phyloP scores from a whole-genome alignment of 2,888 invertebrate genomes.

The Heliothis peltigera region DNA sequence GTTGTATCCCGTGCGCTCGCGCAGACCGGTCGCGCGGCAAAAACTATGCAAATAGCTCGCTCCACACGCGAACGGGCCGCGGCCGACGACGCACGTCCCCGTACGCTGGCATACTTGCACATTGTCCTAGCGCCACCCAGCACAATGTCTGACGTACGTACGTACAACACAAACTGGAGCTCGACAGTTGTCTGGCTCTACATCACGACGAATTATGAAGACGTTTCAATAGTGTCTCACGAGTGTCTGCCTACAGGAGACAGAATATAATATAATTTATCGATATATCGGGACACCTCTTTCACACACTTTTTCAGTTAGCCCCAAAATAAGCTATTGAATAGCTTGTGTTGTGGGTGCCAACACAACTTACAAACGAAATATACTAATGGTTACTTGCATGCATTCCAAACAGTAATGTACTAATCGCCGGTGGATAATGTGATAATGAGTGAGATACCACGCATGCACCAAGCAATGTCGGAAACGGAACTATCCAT shows the following conservation, averaged over 20 bases:
- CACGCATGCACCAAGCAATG: neutral
- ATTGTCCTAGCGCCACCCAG: conserved; percentile 12
- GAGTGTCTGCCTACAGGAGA: no score
- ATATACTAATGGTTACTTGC: conserved; percentile 22
- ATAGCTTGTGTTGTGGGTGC: no score
- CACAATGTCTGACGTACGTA: conserved; percentile 4
- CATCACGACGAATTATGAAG: conserved; percentile 2
- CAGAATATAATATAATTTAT: no score
- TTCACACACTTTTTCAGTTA: no score
- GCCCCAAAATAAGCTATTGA: no score
- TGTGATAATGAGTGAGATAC: neutral
- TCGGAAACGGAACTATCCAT: neutral
- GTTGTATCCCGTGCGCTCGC: conserved; percentile 27
- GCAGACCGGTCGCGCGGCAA: conserved; percentile 56
- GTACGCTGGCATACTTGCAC: neutral
- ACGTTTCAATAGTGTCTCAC: no score
- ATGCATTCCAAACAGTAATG: conserved; percentile 18
- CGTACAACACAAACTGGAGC: no score
- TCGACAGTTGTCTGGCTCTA: neutral
- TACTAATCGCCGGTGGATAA: neutral
- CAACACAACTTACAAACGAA: no score
- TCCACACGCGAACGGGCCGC: conserved; percentile 17
- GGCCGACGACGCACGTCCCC: conserved; percentile 12
- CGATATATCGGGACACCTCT: no score
- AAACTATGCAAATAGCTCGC: conserved; percentile 49